Conservation (phyloP, 2,113 vertebrate genomes). For the Oryzias celebensis region DNA sequence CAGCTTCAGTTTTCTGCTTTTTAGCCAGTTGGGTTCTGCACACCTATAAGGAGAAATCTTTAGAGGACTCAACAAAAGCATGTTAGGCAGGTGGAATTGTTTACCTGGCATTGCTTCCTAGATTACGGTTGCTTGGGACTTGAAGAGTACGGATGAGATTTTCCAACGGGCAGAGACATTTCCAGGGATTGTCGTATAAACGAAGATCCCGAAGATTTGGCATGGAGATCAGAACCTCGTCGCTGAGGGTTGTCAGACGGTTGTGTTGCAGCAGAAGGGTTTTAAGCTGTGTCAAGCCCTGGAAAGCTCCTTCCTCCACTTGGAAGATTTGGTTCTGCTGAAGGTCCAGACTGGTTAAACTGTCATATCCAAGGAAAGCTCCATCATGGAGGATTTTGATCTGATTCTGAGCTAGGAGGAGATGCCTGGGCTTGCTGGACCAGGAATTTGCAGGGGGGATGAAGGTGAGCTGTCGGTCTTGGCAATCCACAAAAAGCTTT, state of each 20-base stretch:
- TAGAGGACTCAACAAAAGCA: conserved; percentile 2
- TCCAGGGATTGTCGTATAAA: conserved; percentile 93
- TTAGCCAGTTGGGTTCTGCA: conserved; percentile 76
- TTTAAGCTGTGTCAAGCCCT: conserved; percentile 84
- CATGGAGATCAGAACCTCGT: conserved; percentile 86
- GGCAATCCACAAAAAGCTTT: conserved; percentile 89
- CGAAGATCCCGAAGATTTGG: conserved; percentile 86
- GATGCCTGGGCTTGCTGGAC: conserved; percentile 85
- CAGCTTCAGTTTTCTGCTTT: conserved; percentile 83
- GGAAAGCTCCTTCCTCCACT: conserved; percentile 86
- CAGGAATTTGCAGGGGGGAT: conserved; percentile 75
- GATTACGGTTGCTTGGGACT: conserved; percentile 88
- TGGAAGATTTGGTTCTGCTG: conserved; percentile 91
- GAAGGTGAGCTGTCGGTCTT: conserved; percentile 81
- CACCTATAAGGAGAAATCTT: conserved; percentile 67
- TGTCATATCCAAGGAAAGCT: conserved; percentile 56
- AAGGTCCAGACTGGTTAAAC: conserved; percentile 88
- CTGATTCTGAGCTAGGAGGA: conserved; percentile 88
- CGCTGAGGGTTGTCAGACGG: conserved; percentile 80
- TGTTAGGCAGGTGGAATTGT: neutral
- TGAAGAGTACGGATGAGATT: conserved; percentile 88
- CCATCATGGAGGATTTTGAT: conserved; percentile 72
- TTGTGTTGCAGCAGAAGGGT: conserved; percentile 95
- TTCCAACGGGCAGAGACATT: conserved; percentile 86
- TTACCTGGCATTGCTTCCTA: conserved; percentile 89